These are phyloP conservation scores for Trachymyrmex septentrionalis DNA, from an alignment of 1,140 invertebrate species.

Conservation along the genomic window DNA sequence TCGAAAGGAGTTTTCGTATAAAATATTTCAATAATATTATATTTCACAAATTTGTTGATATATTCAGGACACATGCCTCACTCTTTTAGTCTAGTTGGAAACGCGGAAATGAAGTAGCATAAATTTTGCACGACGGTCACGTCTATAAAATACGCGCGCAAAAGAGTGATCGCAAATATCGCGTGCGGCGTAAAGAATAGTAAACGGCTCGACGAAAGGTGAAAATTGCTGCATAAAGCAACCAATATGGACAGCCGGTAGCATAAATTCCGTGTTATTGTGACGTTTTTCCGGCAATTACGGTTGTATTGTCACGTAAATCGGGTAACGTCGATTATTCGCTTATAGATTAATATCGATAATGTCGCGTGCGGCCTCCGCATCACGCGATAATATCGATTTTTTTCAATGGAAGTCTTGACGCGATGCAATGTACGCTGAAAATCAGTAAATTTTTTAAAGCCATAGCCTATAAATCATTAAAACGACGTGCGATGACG, in stretches of 20 bases:
- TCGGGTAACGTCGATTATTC: constrained; percentile 35
- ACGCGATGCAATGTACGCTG: neutral
- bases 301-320: constrained; percentile 29
- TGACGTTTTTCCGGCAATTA: constrained; percentile 39
- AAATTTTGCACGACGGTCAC: constrained; percentile 27
- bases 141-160: constrained; percentile 2
- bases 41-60: neutral
- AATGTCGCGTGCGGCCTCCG: constrained; percentile 30
- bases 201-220: neutral
- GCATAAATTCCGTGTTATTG: constrained; percentile 30
- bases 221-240: constrained; percentile 30
- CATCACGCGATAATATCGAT: constrained; percentile 53
- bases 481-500: constrained; percentile 25
- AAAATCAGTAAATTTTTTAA: constrained; percentile 46
- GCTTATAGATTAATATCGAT: constrained; percentile 43
- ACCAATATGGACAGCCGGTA: neutral
- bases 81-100: neutral
- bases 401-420: neutral
- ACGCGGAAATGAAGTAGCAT: neutral
- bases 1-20: neutral
- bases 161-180: constrained; percentile 32
- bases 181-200: constrained; percentile 27
- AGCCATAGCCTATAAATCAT: constrained; percentile 9
- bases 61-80: constrained; percentile 14
- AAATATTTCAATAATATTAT: constrained; percentile 10